These are phyloP conservation scores for Coregonus suidteri DNA, from an alignment of 2,797 vertebrate species.

Conservation along the genomic window DNA sequence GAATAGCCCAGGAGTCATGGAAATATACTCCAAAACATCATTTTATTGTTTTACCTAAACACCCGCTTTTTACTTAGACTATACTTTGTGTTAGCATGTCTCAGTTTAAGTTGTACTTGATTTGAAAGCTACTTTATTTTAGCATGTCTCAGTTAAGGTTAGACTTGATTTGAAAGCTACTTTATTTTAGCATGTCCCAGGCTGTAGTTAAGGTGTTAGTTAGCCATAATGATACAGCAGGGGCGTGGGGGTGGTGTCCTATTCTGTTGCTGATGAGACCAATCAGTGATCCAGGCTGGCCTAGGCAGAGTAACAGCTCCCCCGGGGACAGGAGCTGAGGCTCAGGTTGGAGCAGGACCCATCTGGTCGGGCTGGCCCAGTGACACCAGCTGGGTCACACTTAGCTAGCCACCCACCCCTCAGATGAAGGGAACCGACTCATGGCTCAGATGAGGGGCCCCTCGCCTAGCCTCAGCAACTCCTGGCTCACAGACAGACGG, in stretches of 20 bases:
- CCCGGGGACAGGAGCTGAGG: constrained; percentile 19
- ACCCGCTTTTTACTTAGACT: not conserved
- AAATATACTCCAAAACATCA: too few species aligned
- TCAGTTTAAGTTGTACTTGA: not conserved
- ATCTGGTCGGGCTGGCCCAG: constrained; percentile 32
- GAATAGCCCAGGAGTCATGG: too few species aligned
- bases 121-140: not conserved
- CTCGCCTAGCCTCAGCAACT: not conserved
- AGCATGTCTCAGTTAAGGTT: not conserved
- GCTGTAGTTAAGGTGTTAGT: not conserved
- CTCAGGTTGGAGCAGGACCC: constrained; percentile 40
- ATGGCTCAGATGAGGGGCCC: constrained; percentile 8
- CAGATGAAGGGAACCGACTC: not conserved
- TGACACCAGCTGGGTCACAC: constrained; percentile 45
- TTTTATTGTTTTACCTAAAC: too few species aligned
- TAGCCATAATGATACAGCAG: not conserved
- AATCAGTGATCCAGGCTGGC: constrained; percentile 19
- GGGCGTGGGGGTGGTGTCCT: not conserved
- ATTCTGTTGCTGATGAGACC: constrained; percentile 5
- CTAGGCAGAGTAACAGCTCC: constrained; percentile 22
- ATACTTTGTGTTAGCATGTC: not conserved
- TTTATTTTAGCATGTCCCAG: not conserved
- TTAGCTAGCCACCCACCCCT: not conserved
- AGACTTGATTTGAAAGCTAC: not conserved
- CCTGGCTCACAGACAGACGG: not conserved